These are phyloP conservation scores for Diarsia rubi DNA, from an alignment of 2,888 invertebrate genomes.

Conservation along the genomic window DNA sequence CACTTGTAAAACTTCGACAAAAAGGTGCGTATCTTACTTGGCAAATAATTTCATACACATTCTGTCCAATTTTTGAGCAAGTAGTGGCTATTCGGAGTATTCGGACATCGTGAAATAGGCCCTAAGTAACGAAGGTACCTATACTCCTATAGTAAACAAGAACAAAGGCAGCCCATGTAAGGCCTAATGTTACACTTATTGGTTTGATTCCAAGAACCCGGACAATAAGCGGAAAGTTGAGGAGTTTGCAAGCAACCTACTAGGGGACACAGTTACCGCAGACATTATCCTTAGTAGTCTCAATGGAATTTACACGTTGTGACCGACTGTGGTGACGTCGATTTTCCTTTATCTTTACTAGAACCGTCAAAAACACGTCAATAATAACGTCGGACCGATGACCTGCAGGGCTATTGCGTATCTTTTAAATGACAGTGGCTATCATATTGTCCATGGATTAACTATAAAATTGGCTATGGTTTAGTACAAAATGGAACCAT, in stretches of 20 bases:
- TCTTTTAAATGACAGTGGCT: too few species aligned
- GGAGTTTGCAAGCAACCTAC: background rate
- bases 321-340: constrained; percentile 17
- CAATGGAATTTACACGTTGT: constrained; percentile 33
- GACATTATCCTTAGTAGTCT: constrained; percentile 37
- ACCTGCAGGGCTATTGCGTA: too few species aligned
- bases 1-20: too few species aligned
- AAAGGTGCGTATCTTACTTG: too few species aligned
- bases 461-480: too few species aligned
- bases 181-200: background rate
- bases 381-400: background rate
- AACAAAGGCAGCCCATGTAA: background rate
- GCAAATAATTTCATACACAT: too few species aligned
- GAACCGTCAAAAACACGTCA: background rate
- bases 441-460: too few species aligned
- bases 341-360: constrained; percentile 3
- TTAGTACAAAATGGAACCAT: too few species aligned
- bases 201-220: constrained; percentile 7
- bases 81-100: too few species aligned
- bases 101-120: too few species aligned
- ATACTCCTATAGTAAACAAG: constrained; percentile 7
- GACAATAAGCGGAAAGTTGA: constrained; percentile 29
- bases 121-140: too few species aligned
- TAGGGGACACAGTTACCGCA: constrained; percentile 6
- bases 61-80: too few species aligned